Base-by-base conservation (phyloP, 23 tunicate species). In the Diplosoma virens region DNA sequence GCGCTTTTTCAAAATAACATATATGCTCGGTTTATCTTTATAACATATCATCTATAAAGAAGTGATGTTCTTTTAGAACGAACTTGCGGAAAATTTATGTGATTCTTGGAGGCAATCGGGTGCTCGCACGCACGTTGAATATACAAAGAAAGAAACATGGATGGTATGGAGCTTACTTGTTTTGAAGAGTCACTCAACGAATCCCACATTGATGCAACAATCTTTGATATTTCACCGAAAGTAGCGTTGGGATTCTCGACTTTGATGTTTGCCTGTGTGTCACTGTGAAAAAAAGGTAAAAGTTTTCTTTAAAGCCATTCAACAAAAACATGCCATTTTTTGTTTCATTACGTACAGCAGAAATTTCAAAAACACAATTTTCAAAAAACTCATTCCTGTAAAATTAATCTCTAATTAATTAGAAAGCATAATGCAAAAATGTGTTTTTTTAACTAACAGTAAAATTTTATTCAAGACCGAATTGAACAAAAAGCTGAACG, bases 151-250 rank as follows among this genome's bases (percentile, higher is more conserved):
- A 46, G 16, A 11, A 46, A 58, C 24, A n/a, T 58, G 16, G n/a
- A 58, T 58, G n/a, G 21, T 11, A 58, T 58, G 21, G 20, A 11
- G 53, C 23, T 35, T 31, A 94, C 99, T 80, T 75, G 86, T 37
- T 94, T 94, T 0, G 77, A 81, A 34, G 75, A 87, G 50, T 94
- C 99, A 35, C 95, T 84, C 71, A 94, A 75, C 17, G 81, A 73
- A 41, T 94, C 99, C 99, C 99, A 94, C 95, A 94, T 87, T 25
- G 95, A 84, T 37, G 99, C 99, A 11, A 94, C 99, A n/a, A 94
- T 79, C 54, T 94, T 94, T 25, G 95, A 87, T 46, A 94, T 94
- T 47, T 87, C 91, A 0, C 99, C 99, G 50, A 94, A 94, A 21
- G 93, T 94, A 1, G 99, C 95, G 1, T 68, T 78, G 7, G 99